Conservation (phyloP, 2,797 vertebrate species). For the Apodemus agrarius region DNA sequence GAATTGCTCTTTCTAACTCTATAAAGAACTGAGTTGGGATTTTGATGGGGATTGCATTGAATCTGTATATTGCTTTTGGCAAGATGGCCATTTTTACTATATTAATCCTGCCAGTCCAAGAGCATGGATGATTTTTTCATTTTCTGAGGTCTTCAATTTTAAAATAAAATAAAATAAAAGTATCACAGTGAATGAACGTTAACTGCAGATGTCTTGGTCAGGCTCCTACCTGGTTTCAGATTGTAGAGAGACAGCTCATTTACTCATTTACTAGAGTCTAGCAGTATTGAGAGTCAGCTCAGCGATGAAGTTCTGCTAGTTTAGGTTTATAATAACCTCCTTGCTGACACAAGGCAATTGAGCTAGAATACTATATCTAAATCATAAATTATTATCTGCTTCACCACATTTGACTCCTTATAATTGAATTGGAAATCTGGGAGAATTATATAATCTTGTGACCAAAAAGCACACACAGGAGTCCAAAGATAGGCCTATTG, state of each 20-base stretch:
- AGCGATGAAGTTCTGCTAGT: neutral
- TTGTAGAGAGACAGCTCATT: neutral
- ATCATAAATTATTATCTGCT: neutral
- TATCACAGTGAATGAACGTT: neutral
- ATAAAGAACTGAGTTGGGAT: too few species aligned
- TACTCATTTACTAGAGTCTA: conserved; percentile 15
- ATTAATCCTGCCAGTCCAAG: too few species aligned
- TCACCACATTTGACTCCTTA: neutral
- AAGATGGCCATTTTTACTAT: too few species aligned
- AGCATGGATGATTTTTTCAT: too few species aligned
- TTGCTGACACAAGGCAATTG: neutral
- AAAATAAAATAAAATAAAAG: neutral
- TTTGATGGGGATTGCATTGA: too few species aligned
- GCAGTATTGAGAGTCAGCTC: neutral
- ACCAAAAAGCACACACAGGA: neutral
- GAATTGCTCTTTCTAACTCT: too few species aligned
- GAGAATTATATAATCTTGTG: neutral
- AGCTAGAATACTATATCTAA: neutral
- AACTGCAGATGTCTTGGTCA: neutral
- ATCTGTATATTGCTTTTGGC: too few species aligned
- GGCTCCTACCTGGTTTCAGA: neutral
- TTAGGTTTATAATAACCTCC: neutral
- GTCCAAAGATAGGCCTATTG: neutral
- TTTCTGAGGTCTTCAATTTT: too few species aligned
- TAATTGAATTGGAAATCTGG: conserved; percentile 15